A percentile compares a stretch with the other conserved stretches of the same genome.
Evolutionary conservation across 2,888 invertebrate species (phyloP).

Genomic region (Mythimna albipuncta): DNA sequence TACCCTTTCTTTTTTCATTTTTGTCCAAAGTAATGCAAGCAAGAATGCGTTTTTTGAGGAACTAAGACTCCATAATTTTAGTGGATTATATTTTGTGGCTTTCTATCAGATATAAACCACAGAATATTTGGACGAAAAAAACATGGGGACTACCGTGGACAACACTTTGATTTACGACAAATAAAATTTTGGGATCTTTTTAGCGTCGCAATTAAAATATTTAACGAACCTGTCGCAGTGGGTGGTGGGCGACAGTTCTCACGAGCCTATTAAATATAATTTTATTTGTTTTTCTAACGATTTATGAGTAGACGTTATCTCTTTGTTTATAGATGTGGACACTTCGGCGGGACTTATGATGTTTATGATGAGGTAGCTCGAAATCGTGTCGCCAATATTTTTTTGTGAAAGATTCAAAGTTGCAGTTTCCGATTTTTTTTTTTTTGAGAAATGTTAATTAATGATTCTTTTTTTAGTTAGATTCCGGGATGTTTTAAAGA

Average conservation of each 20-base stretch:
- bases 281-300: constrained; percentile 85
- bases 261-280: constrained; percentile 90
- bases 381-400: constrained; percentile 60
- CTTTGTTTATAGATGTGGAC: constrained; percentile 76
- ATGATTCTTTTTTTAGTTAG: neutral
- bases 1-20: constrained; percentile 27
- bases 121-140: constrained; percentile 52
- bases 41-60: constrained; percentile 42
- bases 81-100: constrained; percentile 56
- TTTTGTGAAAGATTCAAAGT: constrained; percentile 16
- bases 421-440: constrained; percentile 8
- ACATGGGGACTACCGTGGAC: constrained; percentile 83
- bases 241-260: constrained; percentile 90
- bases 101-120: constrained; percentile 61
- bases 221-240: constrained; percentile 87
- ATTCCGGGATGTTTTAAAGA: constrained; percentile 3
- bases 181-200: constrained; percentile 86
- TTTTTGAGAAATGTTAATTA: constrained; percentile 3
- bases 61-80: constrained; percentile 21
- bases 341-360: constrained; percentile 66
- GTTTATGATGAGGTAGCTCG: constrained; percentile 73
- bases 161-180: constrained; percentile 86
- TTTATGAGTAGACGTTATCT: constrained; percentile 75
- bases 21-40: neutral
- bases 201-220: constrained; percentile 90